These are phyloP conservation scores for Cassiopea andromeda DNA, from an alignment of 30 jellyfish, hydroid and myxozoan species.

Conservation along the genomic window DNA sequence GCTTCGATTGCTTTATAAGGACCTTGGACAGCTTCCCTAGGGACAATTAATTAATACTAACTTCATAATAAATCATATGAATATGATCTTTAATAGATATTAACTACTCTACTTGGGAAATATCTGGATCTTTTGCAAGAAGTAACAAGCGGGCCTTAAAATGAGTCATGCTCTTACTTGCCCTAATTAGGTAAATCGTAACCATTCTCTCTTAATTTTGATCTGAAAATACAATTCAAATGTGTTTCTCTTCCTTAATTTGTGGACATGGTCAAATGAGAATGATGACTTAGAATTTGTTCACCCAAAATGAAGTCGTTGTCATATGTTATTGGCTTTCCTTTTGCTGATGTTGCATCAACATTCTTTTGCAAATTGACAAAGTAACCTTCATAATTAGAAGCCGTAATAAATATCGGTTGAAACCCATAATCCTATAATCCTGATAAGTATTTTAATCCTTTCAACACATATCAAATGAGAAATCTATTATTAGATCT, in stretches of 20 bases:
- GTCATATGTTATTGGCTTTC: background rate
- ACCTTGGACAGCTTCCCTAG: too few species aligned
- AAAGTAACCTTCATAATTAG: background rate
- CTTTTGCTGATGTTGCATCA: background rate
- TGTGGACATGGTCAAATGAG: background rate
- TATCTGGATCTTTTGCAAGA: too few species aligned
- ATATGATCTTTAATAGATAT: too few species aligned
- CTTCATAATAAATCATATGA: too few species aligned
- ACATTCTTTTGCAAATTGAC: background rate
- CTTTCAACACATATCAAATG: background rate
- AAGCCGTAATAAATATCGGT: background rate
- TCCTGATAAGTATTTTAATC: background rate
- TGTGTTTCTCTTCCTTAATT: background rate
- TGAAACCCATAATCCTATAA: background rate
- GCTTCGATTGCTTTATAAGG: too few species aligned
- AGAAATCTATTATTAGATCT: constrained; percentile 1
- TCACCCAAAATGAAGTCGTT: background rate
- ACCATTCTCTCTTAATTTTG: background rate
- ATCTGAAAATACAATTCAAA: background rate
- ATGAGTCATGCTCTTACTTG: background rate
- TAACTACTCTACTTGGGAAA: too few species aligned
- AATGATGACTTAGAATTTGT: background rate
- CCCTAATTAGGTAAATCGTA: background rate
- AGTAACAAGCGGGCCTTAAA: background rate
- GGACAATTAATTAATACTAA: too few species aligned